Percentiles rank a stretch among this genome's conserved stretches.
phyloP scores from a whole-genome alignment of 2,888 invertebrate genomes.

The Apocheima hispidaria region DNA sequence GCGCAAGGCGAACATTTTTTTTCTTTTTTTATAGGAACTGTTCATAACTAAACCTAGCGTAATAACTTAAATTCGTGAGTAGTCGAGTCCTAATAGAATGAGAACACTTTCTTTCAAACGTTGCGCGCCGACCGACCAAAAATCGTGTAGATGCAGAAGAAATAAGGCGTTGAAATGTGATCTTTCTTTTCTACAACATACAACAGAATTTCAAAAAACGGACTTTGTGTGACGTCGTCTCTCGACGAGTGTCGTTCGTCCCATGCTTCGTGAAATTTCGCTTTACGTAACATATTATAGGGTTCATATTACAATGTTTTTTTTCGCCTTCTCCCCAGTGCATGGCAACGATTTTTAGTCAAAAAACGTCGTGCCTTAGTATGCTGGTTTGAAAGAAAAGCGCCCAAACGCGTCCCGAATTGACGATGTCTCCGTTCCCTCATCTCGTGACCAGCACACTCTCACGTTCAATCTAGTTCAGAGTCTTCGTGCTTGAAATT shows the following conservation, averaged over 20 bases:
- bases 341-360: not conserved
- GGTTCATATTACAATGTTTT: not conserved
- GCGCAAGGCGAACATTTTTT: slow-evolving; percentile 50
- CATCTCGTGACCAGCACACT: not conserved
- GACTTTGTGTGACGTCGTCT: not conserved
- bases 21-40: slow-evolving; percentile 70
- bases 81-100: not conserved
- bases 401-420: not conserved
- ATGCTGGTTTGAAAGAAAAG: not conserved
- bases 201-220: not conserved
- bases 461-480: not conserved
- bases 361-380: not conserved
- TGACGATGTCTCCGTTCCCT: not conserved
- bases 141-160: not conserved
- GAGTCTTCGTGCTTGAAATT: slow-evolving; percentile 6
- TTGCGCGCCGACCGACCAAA: not conserved
- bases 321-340: not conserved
- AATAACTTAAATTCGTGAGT: slow-evolving; percentile 67
- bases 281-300: not conserved
- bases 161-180: not conserved
- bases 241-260: not conserved
- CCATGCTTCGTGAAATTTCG: not conserved
- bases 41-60: slow-evolving; percentile 64
- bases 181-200: not conserved
- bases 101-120: not conserved